Percentiles rank a stretch among this genome's conserved stretches.
These are phyloP conservation scores for Galemys pyrenaicus DNA, from an alignment of 2,113 vertebrate genomes.

Conservation along the genomic window DNA sequence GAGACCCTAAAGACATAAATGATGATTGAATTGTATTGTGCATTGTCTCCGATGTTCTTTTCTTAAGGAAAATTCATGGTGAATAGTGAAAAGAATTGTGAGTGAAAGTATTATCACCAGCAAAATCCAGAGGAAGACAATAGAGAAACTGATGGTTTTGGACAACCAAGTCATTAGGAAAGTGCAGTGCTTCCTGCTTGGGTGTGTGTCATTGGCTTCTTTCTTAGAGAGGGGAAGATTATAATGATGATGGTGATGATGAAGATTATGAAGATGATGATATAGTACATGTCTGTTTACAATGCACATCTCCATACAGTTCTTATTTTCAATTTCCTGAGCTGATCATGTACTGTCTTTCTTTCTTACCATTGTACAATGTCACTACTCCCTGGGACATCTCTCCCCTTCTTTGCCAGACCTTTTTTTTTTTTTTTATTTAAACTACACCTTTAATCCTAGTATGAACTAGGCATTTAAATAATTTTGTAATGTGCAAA, in stretches of 20 bases:
- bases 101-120: not conserved
- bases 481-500: slow-evolving; percentile 29
- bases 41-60: not conserved
- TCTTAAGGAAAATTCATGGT: not conserved
- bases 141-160: not conserved
- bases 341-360: not conserved
- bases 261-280: not conserved
- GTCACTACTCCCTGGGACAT: not conserved
- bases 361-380: not conserved
- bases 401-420: not conserved
- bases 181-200: not conserved
- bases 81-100: not conserved
- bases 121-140: not conserved
- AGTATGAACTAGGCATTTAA: slow-evolving; percentile 5
- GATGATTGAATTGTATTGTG: not conserved
- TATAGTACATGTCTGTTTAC: not conserved
- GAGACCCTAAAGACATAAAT: not conserved
- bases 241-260: not conserved
- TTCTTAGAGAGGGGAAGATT: not conserved
- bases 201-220: not conserved
- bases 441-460: not conserved
- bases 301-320: not conserved
- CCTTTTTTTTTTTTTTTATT: too few species aligned
- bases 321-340: not conserved
- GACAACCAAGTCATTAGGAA: not conserved